Evolutionary conservation across 1,140 invertebrate species (phyloP).

Genomic region (Drosophila subpulchrella): DNA sequence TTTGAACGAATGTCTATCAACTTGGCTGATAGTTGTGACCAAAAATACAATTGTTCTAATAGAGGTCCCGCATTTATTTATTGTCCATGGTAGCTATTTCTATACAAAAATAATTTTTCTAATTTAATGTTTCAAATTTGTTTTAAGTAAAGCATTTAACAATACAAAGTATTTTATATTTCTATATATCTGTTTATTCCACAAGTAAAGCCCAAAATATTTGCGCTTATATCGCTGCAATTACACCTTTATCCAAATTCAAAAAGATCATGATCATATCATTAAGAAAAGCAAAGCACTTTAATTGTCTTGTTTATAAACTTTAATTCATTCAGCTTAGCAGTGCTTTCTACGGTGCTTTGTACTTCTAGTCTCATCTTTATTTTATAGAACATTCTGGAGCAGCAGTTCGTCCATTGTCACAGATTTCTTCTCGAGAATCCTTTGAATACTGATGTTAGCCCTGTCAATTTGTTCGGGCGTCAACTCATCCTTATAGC

Average conservation of each 20-base stretch:
- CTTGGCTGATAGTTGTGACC: too few relatives aligned
- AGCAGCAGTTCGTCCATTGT: constrained; percentile 54
- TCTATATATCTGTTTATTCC: too few relatives aligned
- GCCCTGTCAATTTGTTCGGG: constrained; percentile 40
- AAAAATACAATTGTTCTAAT: too few relatives aligned
- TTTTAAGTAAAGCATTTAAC: too few relatives aligned
- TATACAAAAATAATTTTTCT: too few relatives aligned
- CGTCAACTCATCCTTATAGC: constrained; percentile 63
- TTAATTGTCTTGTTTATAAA: not conserved
- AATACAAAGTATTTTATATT: too few relatives aligned
- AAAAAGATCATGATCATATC: not conserved
- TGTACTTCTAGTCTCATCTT: not conserved
- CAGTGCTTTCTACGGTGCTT: not conserved
- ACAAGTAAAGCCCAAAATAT: too few relatives aligned
- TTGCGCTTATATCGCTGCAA: too few relatives aligned
- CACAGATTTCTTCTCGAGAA: constrained; percentile 19
- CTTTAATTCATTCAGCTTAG: not conserved
- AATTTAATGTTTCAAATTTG: too few relatives aligned
- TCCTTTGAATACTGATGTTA: constrained; percentile 23
- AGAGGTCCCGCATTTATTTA: too few relatives aligned
- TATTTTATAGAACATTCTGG: constrained; percentile 1
- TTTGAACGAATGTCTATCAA: too few relatives aligned
- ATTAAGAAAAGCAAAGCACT: not conserved
- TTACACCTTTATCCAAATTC: not conserved
- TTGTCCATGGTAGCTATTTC: too few relatives aligned